Evolutionary conservation across 64 coral and sea anemone genomes (phyloP).

Genomic region (Platygyra sinensis): DNA sequence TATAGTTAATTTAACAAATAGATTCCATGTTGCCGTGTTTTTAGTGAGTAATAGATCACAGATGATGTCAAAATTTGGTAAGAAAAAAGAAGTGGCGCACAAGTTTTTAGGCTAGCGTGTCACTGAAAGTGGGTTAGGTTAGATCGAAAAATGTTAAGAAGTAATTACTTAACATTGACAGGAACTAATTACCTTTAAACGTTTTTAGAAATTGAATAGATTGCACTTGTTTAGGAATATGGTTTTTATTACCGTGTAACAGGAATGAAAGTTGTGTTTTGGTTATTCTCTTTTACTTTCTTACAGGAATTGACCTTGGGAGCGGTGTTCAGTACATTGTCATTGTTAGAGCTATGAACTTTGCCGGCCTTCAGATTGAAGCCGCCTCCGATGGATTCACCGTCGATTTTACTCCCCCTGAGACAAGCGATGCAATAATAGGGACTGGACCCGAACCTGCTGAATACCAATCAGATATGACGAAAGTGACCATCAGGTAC

Average conservation of each 20-base stretch:
- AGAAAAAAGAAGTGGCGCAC: no score
- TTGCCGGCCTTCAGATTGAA: slow-evolving; percentile 57
- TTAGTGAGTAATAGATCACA: no score
- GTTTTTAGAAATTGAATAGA: no score
- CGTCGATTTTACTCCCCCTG: slow-evolving; percentile 80
- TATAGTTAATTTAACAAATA: no score
- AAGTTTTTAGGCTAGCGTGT: no score
- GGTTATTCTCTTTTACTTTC: not conserved
- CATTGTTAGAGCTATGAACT: slow-evolving; percentile 66
- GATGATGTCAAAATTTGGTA: no score
- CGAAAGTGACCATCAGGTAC: slow-evolving; percentile 43
- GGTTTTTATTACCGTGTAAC: not conserved
- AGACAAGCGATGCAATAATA: slow-evolving; percentile 13
- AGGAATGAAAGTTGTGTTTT: not conserved
- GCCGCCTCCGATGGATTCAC: slow-evolving; percentile 80
- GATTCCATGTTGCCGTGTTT: no score
- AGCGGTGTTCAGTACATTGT: slow-evolving; percentile 61
- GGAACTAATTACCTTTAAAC: no score
- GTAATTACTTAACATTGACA: slow-evolving; percentile 8
- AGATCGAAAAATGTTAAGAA: no score
- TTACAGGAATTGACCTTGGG: slow-evolving; percentile 58
- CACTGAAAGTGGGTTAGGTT: no score
- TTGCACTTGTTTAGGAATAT: no score
- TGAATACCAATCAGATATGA: slow-evolving; percentile 21
- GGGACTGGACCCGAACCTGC: slow-evolving; percentile 31